Evolutionary conservation across 2,888 invertebrate genomes (phyloP), one percentile per base, ranked within the genome.

Genomic region (Andrena praecox): DNA sequence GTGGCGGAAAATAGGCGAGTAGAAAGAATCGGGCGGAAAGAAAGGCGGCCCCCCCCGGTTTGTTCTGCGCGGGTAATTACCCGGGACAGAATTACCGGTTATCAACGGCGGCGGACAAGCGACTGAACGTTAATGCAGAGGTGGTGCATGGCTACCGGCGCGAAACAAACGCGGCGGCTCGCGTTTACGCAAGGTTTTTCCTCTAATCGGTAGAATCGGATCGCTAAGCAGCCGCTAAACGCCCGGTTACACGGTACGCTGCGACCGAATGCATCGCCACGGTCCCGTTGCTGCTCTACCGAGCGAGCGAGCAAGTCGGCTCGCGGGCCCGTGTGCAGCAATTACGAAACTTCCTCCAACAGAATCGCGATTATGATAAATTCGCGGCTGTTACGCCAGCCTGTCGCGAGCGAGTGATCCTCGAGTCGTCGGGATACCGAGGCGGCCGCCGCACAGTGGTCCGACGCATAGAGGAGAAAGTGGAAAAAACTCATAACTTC

Each of bases 201-300:
- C 89, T 87, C 89, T 90, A 91, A 92, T 92, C 91, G 87, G 87
- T 78, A 84, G 86, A 89, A 91, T 89, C 88, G 87, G 88, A 92
- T 91, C 92, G 90, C 88, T 90, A 85, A 90, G 87, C 90, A 86
- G 86, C 89, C 82, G 86, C 89, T 91, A 90, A 91, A 90, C 88
- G 86, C 81, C 77, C 83, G 73, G 88, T 90, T 90, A 90, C 87
- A 89, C 86, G 89, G 76, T 86, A 84, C 85, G 80, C 70, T 85
- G 89, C 80, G 81, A 81, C 82, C 82, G 86, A 86, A 82, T 85
- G 85, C 87, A 77, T 75, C 83, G 82, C 71, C 80, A 68, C 75
- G 67, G 77, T 73, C 54, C 72, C 71, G 63, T 66, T 59, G 56
- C 64, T 62, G 86, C 82, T 87, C 85, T 82, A 87, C 64, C 60